A percentile compares a stretch with the other conserved stretches of the same genome.
Conservation (phyloP, 2,888 invertebrate species). For the Agrotis ipsilon region DNA sequence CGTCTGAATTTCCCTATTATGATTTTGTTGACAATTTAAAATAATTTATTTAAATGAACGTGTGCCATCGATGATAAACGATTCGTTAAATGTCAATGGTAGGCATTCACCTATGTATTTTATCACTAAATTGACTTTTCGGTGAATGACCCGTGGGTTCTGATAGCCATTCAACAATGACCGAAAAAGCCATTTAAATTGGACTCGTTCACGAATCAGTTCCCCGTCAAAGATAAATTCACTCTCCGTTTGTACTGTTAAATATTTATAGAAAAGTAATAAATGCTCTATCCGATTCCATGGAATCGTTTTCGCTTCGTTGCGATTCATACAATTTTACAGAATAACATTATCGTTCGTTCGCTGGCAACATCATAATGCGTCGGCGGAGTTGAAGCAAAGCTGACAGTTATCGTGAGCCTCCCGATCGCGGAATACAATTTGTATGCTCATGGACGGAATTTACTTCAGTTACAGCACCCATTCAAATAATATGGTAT, state of each 20-base stretch:
- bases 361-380: constrained; percentile 54
- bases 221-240: constrained; percentile 52
- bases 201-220: constrained; percentile 48
- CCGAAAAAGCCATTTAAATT: constrained; percentile 58
- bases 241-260: constrained; percentile 57
- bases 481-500: constrained; percentile 58
- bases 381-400: constrained; percentile 61
- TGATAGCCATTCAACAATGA: constrained; percentile 52
- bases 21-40: constrained; percentile 18
- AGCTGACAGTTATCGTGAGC: constrained; percentile 69
- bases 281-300: constrained; percentile 60
- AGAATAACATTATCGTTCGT: constrained; percentile 52
- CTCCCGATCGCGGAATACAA: constrained; percentile 65
- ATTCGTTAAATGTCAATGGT: constrained; percentile 34
- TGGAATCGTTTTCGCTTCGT: constrained; percentile 62
- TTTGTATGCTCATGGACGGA: constrained; percentile 68
- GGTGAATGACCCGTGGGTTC: constrained; percentile 24
- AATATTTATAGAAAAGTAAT: constrained; percentile 66
- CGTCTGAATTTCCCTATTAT: constrained; percentile 27
- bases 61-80: constrained; percentile 29
- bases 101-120: constrained; percentile 8
- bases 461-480: constrained; percentile 64
- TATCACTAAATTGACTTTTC: constrained; percentile 32
- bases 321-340: constrained; percentile 59
- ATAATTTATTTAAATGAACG: constrained; percentile 31